These are phyloP conservation scores for Desoria tigrina DNA, from an alignment of 2,888 invertebrate genomes.

Conservation along the genomic window DNA sequence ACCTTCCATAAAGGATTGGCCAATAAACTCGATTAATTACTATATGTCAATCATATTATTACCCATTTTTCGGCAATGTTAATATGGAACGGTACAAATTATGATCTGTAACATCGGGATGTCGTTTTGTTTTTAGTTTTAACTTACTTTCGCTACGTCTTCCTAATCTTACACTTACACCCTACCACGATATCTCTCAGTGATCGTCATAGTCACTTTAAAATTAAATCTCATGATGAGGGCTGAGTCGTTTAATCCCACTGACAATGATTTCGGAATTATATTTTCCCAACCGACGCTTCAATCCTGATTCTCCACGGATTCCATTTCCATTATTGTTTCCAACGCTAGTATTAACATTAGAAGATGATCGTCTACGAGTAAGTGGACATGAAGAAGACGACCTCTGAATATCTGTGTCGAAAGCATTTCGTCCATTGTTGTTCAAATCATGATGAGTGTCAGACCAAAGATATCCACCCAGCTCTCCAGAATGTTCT, in stretches of 20 bases:
- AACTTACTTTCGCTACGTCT: too few species aligned
- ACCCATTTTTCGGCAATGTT: too few species aligned
- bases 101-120: too few species aligned
- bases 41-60: too few species aligned
- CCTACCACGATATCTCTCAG: too few species aligned
- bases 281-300: constrained; percentile 3
- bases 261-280: not conserved
- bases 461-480: not conserved
- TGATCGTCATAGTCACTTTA: too few species aligned
- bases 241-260: not conserved
- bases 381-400: too few species aligned
- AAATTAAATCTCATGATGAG: not conserved
- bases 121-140: too few species aligned
- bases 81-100: too few species aligned
- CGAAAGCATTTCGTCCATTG: not conserved
- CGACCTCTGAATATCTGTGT: not conserved
- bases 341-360: not conserved
- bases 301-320: not conserved
- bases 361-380: not conserved
- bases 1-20: too few species aligned
- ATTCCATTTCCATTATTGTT: not conserved
- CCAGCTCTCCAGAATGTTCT: not conserved
- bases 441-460: not conserved
- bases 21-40: too few species aligned
- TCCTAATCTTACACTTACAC: too few species aligned